A percentile compares a stretch with the other conserved stretches of the same genome.
These are phyloP conservation scores for Uropetala carovei DNA, from an alignment of 2,888 invertebrate genomes.

Conservation along the genomic window DNA sequence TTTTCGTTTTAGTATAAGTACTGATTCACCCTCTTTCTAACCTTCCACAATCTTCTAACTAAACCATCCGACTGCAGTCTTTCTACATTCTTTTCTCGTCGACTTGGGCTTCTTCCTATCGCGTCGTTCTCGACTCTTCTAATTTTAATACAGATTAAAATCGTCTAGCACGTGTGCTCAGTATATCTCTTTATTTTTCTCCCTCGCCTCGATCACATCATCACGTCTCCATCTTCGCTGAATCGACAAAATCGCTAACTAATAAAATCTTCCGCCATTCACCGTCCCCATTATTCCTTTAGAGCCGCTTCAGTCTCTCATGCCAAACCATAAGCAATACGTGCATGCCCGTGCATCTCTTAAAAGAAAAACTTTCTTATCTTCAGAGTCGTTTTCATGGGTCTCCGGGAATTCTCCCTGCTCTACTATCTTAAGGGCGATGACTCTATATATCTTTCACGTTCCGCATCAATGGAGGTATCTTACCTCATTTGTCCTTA, in stretches of 20 bases:
- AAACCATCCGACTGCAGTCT: neutral
- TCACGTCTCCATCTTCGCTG: conserved; percentile 20
- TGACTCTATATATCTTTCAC: neutral
- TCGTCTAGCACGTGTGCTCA: neutral
- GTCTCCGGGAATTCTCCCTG: neutral
- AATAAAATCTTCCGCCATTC: neutral
- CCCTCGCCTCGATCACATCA: neutral
- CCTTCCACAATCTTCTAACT: neutral
- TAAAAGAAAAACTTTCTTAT: conserved; percentile 1
- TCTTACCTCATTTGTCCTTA: neutral
- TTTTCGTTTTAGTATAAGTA: too few relatives aligned
- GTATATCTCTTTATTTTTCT: neutral
- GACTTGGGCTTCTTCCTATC: neutral
- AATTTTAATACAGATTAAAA: neutral
- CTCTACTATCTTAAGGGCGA: neutral
- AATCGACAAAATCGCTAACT: neutral
- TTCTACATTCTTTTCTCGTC: neutral
- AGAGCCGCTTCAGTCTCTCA: neutral
- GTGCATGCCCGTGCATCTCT: conserved; percentile 13
- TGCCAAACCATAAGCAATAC: neutral
- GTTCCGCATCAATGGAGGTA: neutral
- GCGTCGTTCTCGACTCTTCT: neutral
- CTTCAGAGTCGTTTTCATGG: neutral
- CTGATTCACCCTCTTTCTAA: neutral
- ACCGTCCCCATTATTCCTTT: neutral